Evolutionary conservation across 1,140 invertebrate species (phyloP).

Genomic region (Parasteatoda tepidariorum): DNA sequence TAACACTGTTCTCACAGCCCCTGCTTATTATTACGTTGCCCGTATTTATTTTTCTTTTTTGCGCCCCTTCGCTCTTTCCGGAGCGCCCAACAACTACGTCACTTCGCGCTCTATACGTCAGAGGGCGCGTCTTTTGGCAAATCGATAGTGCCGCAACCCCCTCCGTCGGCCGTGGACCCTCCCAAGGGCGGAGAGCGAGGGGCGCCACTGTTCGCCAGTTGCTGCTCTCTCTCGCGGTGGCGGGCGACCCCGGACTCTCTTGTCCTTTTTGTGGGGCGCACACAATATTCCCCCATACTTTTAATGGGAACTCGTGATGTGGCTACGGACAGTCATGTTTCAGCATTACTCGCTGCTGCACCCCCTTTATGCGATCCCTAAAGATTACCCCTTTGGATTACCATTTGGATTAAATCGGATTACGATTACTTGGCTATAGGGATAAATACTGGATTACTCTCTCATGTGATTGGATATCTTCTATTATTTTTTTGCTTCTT

Average conservation of each 20-base stretch:
- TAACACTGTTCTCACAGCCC: background rate
- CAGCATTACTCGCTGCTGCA: background rate
- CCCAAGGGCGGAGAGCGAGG: background rate
- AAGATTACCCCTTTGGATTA: background rate
- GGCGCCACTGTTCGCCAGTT: slow-evolving; percentile 2
- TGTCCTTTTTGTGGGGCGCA: background rate
- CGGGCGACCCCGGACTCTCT: background rate
- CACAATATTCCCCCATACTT: background rate
- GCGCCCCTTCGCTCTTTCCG: background rate
- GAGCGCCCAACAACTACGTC: background rate
- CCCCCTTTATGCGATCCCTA: background rate
- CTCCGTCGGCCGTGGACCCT: background rate
- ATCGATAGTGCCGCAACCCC: background rate
- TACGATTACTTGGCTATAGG: background rate
- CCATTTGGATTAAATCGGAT: background rate
- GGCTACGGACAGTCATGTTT: background rate
- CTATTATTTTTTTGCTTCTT: background rate
- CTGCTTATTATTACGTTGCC: background rate
- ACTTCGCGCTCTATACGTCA: slow-evolving; percentile 2
- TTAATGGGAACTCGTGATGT: background rate
- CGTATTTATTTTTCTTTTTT: background rate
- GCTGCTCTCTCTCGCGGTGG: background rate
- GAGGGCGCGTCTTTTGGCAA: background rate
- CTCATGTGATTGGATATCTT: background rate
- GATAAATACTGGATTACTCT: background rate